These are phyloP conservation scores for Ptychobarbus kaznakovi DNA, from an alignment of 2,797 vertebrate species.

Conservation along the genomic window DNA sequence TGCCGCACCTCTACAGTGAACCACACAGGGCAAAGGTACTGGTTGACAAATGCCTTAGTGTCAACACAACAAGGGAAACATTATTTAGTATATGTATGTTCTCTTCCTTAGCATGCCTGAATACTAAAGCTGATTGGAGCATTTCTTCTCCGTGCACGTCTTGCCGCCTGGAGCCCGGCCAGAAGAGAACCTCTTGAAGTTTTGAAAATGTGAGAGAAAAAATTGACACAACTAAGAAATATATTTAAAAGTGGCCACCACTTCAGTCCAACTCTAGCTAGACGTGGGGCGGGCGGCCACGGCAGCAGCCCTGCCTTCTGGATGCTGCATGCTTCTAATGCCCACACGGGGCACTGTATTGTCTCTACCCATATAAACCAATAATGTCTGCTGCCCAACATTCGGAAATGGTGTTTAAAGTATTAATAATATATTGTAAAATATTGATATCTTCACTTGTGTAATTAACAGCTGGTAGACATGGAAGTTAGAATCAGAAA, in stretches of 20 bases:
- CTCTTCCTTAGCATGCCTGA: conserved; percentile 75
- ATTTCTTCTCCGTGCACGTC: conserved; percentile 77
- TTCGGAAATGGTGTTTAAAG: conserved; percentile 86
- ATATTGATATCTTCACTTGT: conserved; percentile 63
- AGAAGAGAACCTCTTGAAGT: conserved; percentile 86
- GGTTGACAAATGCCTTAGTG: neutral
- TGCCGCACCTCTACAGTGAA: conserved; percentile 98
- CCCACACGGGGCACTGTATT: conserved; percentile 84
- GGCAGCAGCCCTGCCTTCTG: conserved; percentile 88
- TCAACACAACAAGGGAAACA: neutral
- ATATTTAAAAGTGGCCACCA: conserved; percentile 70
- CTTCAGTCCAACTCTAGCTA: conserved; percentile 76
- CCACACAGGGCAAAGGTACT: conserved; percentile 68
- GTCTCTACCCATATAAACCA: conserved; percentile 84
- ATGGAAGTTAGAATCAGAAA: conserved; percentile 55
- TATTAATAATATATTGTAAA: conserved; percentile 71
- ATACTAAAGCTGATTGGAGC: conserved; percentile 76
- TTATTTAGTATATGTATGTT: neutral
- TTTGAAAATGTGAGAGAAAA: conserved; percentile 74
- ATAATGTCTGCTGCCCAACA: conserved; percentile 81
- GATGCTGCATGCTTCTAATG: conserved; percentile 96
- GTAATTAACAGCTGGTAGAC: conserved; percentile 65
- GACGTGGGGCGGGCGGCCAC: conserved; percentile 63
- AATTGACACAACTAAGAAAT: conserved; percentile 70
- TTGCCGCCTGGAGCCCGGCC: conserved; percentile 79